These are phyloP conservation scores for Hypselothyrea guttata DNA, from an alignment of 2,888 invertebrate genomes.

Conservation along the genomic window DNA sequence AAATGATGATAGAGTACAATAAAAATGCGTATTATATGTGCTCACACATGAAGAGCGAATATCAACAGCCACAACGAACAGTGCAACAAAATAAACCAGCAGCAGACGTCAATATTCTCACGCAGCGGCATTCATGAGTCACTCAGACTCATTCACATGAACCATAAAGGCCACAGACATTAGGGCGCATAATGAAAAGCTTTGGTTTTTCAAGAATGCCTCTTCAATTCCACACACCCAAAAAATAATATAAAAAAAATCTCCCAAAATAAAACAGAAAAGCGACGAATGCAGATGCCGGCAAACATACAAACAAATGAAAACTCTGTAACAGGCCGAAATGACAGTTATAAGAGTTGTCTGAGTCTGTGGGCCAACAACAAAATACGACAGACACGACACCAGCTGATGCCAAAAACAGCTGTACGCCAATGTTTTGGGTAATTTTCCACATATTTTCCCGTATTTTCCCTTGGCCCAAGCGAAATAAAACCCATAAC, in stretches of 20 bases:
- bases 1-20: slow-evolving; percentile 46
- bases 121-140: slow-evolving; percentile 4
- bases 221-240: slow-evolving; percentile 21
- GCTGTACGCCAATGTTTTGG: slow-evolving; percentile 69
- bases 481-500: slow-evolving; percentile 57
- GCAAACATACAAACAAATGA: slow-evolving; percentile 12
- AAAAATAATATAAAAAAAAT: no score
- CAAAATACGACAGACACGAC: not conserved
- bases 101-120: not conserved
- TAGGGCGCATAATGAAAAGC: slow-evolving; percentile 62
- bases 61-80: slow-evolving; percentile 1
- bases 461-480: slow-evolving; percentile 14
- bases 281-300: slow-evolving; percentile 22
- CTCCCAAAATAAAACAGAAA: slow-evolving; percentile 7
- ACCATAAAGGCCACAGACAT: slow-evolving; percentile 64
- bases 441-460: slow-evolving; percentile 43
- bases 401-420: slow-evolving; percentile 60
- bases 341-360: slow-evolving; percentile 1
- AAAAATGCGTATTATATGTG: slow-evolving; percentile 55
- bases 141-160: slow-evolving; percentile 44
- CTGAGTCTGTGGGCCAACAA: not conserved
- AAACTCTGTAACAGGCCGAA: not conserved
- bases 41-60: slow-evolving; percentile 27
- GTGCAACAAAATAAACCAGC: slow-evolving; percentile 1
- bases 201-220: slow-evolving; percentile 38